Evolutionary conservation across 2,888 invertebrate genomes (phyloP), one percentile per base, ranked within the genome.

Genomic region (Euzophera pinguis): DNA sequence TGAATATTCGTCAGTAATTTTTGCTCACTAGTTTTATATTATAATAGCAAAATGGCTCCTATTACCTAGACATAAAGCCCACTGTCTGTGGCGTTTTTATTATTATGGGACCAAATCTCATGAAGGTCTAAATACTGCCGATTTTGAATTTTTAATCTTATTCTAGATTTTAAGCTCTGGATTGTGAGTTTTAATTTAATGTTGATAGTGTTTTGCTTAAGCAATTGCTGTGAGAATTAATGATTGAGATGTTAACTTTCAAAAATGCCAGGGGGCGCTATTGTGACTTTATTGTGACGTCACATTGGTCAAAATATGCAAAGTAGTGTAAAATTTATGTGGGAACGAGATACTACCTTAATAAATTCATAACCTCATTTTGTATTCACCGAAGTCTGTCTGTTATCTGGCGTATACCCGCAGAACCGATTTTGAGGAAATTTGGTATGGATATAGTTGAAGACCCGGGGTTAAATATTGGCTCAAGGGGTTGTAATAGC

Each of bases 61-160:
- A 16, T 39, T 14, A 16, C 14, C 3, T 39, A 14, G 13, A 9
- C 14, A 39, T 39, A 39, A 39, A 39, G 39, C 5, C 39, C 10
- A 16, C 16, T 9, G 1, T 39, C 14, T 8, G 39, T 39, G 39
- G 39, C 39, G 14, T 39, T 14, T 39, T 16, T 39, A 39, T 10
- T 14, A 39, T 16, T 16, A 39, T 7, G 39, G 39, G 16, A 16
- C 39, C 14, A 39, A 39, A 16, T 12, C 12, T 1, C 8, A 16
- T 14, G 14, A 45, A 10, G 45, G 45, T 45, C 45, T 45, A 32
- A 32, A 10, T 16, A 32, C 45, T 45, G 45, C 45, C 45, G 14
- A 16, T 45, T 32, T 45, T 32, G 9, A 43, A 45, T 45, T 16
- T n/a, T 45, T 45, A 45, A 45, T 43, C 29, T 42, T 42, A 43